Percentiles rank a stretch among this genome's conserved stretches.
Conservation (phyloP, 2,113 vertebrate species). For the Phasianus colchicus region DNA sequence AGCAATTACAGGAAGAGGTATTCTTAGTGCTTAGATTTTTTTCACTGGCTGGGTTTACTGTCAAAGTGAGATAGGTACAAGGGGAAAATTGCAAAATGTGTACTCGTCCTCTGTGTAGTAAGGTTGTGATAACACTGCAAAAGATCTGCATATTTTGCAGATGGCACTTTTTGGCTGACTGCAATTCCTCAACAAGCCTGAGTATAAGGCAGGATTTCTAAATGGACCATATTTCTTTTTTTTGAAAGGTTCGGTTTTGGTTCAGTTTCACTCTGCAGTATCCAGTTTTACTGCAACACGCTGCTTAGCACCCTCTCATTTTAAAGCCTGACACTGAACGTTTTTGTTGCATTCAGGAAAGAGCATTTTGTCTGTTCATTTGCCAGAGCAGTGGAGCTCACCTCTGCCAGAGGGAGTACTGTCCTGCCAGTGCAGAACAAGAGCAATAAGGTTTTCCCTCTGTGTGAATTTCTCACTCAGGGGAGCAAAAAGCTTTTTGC, state of each 20-base stretch:
- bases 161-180: not conserved
- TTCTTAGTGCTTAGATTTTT: not conserved
- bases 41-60: not conserved
- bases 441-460: not conserved
- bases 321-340: not conserved
- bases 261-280: not conserved
- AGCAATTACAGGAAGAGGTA: not conserved
- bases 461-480: not conserved
- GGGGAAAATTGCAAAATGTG: not conserved
- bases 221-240: not conserved
- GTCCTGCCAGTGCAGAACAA: not conserved
- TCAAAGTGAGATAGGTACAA: not conserved
- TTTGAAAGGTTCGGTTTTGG: not conserved
- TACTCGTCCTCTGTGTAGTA: not conserved
- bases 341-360: not conserved
- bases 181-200: not conserved
- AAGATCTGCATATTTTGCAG: not conserved
- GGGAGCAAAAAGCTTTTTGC: not conserved
- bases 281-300: not conserved
- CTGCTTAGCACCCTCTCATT: not conserved
- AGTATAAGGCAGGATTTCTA: not conserved
- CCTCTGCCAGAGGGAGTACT: not conserved
- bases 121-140: not conserved
- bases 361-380: not conserved
- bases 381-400: not conserved